Base-by-base conservation (phyloP, 2,113 vertebrate species). In the Dromas ardeola region DNA sequence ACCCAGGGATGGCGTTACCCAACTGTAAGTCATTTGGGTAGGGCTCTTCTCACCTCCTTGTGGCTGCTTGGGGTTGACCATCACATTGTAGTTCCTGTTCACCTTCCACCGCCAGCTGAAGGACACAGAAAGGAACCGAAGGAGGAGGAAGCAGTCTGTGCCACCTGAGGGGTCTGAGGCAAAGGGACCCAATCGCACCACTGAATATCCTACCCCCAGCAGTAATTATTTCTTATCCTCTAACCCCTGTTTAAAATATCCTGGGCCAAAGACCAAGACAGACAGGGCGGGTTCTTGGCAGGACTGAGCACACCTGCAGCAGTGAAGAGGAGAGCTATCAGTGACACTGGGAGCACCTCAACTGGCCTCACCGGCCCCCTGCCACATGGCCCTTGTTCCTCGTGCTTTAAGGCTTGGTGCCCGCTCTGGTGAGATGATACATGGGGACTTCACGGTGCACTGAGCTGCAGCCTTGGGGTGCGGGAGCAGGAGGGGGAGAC, bases 381-480 rank as follows among this genome's bases (percentile, higher is more conserved):
- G 78, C 43, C 43, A 40, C 23, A 5, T 0, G 0, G 1, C 43
- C 21, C 6, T 13, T 1, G 1, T 20, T 52, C 34, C 50, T 34
- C 5, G 2, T n/a, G 5, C 6, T 74, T 12, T 9, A 58, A 59
- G 63, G 55, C 19, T 66, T 25, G 26, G 42, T 81, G 40, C 26
- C 34, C 34, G 42, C 38, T 62, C 47, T 22, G 61, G 34, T 58
- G 49, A 45, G 16, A 42, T 25, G 58, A 67, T 67, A n/a, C 13
- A 22, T 0, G 2, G 58, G 17, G 30, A 81, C 14, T 1, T 12
- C 15, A 22, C 3, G 1, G 21, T 49, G 47, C 7, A 3, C 50
- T 61, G 13, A 52, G 50, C 61, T 91, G 34, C 77, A 78, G 23
- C 61, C 49, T 63, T 52, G 36, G 53, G 20, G 47, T 81, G 34